Evolutionary conservation across 2,113 vertebrate species (phyloP), one percentile per base, ranked within the genome.

Genomic region (Glaucomys volans): DNA sequence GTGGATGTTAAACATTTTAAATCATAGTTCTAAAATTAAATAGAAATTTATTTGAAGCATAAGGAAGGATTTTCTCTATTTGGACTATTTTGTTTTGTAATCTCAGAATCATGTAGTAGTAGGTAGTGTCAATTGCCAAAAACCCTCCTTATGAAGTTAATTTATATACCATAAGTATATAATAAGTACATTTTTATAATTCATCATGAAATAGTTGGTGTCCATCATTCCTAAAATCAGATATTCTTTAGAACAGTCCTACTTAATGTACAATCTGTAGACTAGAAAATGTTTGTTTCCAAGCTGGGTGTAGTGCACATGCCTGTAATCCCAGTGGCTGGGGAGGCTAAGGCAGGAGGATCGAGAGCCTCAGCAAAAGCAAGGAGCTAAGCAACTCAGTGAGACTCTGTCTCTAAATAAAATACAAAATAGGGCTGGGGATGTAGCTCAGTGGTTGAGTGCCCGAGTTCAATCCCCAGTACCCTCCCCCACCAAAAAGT

Each of bases 21-120:
- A 71, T 81, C 35, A 42, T 88, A 93, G 30, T 90, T 92, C 79
- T 69, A 20, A 89, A 94, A 50, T 87, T 18, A 75, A 86, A 42
- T 74, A 40, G 59, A 85, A 81, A 81, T 94, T 96, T 72, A 91
- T 96, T 96, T 91, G 66, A 37, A 57, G 59, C 30, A 30, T 52
- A 32, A 72, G 20, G 40, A 77, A 86, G 14, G 11, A 62, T 94
- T 87, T 74, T 87, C 37, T 82, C 47, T 54, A 69, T 44, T 59
- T 71, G 54, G 81, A 77, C 30, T 71, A 52, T 76, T 88, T 90
- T 71, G 28, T 96, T 90, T 87, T 92, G 26, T 59, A 91, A 82
- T 88, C 37, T 92, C 20, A 79, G 32, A 82, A 82, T 62, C 52
- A 64, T 93, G n/a, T 79, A 91, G 54, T 18, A 88, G 17, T 72